phyloP scores from a whole-genome alignment of 2,888 invertebrate genomes.

The Heliconius erato region DNA sequence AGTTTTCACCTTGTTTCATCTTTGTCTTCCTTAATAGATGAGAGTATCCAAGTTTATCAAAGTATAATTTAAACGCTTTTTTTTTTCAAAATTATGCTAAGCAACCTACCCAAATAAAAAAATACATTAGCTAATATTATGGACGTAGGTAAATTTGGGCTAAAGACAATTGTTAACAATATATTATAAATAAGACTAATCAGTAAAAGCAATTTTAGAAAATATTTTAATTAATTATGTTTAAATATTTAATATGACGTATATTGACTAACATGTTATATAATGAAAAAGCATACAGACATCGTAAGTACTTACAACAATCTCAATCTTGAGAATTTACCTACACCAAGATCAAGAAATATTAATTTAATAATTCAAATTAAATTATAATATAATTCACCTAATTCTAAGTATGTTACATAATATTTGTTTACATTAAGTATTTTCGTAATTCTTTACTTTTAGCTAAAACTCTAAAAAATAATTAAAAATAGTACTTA shows the following conservation, averaged over 20 bases:
- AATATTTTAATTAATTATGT: not conserved
- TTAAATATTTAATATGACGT: not conserved
- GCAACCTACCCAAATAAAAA: not conserved
- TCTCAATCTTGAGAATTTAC: not conserved
- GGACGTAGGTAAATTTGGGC: not conserved
- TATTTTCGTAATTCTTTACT: not conserved
- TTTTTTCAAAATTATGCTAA: not conserved
- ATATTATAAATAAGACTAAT: no score
- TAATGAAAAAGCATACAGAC: not conserved
- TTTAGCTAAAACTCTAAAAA: not conserved
- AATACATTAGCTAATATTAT: not conserved
- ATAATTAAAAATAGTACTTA: not conserved
- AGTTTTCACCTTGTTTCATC: slow-evolving; percentile 10
- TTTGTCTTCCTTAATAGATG: not conserved
- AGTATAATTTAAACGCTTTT: not conserved
- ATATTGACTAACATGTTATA: not conserved
- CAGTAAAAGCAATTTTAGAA: no score
- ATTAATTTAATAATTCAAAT: not conserved
- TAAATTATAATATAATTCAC: not conserved
- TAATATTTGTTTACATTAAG: not conserved
- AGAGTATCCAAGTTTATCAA: not conserved
- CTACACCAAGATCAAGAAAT: not conserved
- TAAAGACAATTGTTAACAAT: no score
- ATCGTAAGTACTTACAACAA: not conserved
- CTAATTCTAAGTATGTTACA: not conserved